These are phyloP conservation scores for Morus bassanus DNA, from an alignment of 2,797 vertebrate species.

Conservation along the genomic window DNA sequence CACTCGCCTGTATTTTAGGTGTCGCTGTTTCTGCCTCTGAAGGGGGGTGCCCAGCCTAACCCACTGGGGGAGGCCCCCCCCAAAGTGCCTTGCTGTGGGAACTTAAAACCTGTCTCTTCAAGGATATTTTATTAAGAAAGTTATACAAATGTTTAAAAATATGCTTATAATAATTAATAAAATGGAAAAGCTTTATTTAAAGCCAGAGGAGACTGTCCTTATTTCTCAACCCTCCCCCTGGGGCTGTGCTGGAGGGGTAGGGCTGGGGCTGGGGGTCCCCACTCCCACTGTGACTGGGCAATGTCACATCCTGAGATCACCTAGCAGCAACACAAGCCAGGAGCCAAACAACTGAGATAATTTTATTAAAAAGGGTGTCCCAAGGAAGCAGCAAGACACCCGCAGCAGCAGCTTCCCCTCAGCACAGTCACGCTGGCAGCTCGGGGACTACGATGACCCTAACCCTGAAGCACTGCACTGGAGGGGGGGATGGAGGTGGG, in stretches of 20 bases:
- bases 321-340: not conserved
- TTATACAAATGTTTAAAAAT: constrained; percentile 75
- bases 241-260: not conserved
- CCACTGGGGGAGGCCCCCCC: not conserved
- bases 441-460: not conserved
- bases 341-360: not conserved
- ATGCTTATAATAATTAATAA: constrained; percentile 80
- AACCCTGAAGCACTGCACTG: not conserved
- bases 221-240: not conserved
- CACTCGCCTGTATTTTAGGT: not conserved
- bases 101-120: constrained; percentile 48
- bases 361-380: constrained; percentile 24
- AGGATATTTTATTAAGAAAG: constrained; percentile 72
- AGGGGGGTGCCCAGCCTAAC: not conserved
- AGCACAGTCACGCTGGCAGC: fast-evolving
- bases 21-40: not conserved
- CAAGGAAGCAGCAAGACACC: not conserved
- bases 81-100: constrained; percentile 71
- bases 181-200: constrained; percentile 78
- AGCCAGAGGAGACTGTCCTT: not conserved
- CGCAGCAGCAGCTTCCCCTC: not conserved
- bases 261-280: not conserved
- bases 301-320: not conserved
- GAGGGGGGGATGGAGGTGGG: not conserved
- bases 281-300: not conserved